phyloP scores from a whole-genome alignment of 2,888 invertebrate species.

The Linyphia triangularis region DNA sequence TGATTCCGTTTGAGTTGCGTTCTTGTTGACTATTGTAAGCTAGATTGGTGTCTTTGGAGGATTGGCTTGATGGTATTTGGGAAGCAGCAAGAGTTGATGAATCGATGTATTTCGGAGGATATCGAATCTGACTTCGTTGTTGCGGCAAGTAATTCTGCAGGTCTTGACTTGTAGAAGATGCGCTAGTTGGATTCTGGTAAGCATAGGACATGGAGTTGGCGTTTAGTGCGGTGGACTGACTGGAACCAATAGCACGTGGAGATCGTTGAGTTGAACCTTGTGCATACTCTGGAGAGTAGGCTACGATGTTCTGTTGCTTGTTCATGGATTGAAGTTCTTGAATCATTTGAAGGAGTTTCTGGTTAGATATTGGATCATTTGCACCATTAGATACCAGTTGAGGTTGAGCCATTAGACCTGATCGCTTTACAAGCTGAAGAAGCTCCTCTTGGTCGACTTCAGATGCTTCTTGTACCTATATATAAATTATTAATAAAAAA shows the following conservation, averaged over 20 bases:
- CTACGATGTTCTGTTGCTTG: slow-evolving; percentile 4
- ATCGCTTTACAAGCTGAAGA: slow-evolving; percentile 33
- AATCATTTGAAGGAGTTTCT: background rate
- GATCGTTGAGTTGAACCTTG: background rate
- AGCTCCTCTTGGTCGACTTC: slow-evolving; percentile 2
- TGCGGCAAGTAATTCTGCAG: background rate
- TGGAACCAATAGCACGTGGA: background rate
- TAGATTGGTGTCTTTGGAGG: background rate
- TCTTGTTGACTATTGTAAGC: background rate
- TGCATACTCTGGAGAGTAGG: slow-evolving; percentile 13
- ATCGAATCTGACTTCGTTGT: background rate
- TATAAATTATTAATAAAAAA: no score
- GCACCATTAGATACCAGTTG: background rate
- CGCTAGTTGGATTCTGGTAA: background rate
- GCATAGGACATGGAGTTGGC: background rate
- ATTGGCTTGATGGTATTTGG: background rate
- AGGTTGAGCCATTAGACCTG: slow-evolving; percentile 35
- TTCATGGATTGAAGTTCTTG: slow-evolving; percentile 20
- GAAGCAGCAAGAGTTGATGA: background rate
- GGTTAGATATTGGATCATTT: background rate
- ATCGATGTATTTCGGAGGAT: background rate
- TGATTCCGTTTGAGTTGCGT: background rate
- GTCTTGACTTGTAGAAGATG: background rate
- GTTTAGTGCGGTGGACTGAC: background rate
- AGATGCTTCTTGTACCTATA: slow-evolving; percentile 21